Evolutionary conservation across 30 jellyfish, hydroid and myxozoan genomes (phyloP), one percentile per base, ranked within the genome.

Genomic region (Turritopsis dohrnii): DNA sequence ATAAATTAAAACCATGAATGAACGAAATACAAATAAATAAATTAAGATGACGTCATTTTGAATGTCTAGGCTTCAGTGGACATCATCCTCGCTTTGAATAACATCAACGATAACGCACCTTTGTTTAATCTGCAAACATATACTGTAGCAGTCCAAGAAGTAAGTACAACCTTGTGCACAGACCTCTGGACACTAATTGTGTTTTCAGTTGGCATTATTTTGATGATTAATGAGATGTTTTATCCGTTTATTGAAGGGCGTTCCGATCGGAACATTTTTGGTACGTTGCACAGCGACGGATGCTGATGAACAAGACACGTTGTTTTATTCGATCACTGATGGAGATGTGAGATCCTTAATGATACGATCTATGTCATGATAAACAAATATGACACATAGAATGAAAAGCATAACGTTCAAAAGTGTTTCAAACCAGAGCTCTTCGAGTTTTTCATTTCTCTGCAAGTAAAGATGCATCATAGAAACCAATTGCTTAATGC

Each of bases 271-370:
- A 5, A 41, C 60, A 3, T 41, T 41, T 13, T 41, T 41, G 60
- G 9, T 41, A 41, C 60, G 60, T 41, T 41, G 60, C 60, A 41
- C 22, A 7, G 77, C 77, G 22, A 19, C 31, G 8, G 77, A 69
- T 1, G 77, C 77, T 23, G 77, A 69, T 27, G 77, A 27, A 23
- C 28, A 27, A n/a, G 77, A 69, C 30, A n/a, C 9, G 17, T 9
- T 69, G 28, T 69, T 27, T 17, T 69, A 69, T 27, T 7, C 77
- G 19, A n/a, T 69, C 0, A 69, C 77, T n/a, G 77, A 69, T 0
- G 77, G 77, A 69, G 77, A 69, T 69, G 77, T 69, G 30, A 69
- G 77, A 9, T 8, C 60, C 60, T 41, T 41, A 3, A 41, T 41
- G n/a, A n/a, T n/a, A n/a, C n/a, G n/a, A n/a, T n/a, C n/a, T n/a